Percentiles rank a stretch among this genome's conserved stretches.
These are phyloP conservation scores for Choristoneura rosaceana DNA, from an alignment of 2,888 invertebrate species.

Conservation along the genomic window DNA sequence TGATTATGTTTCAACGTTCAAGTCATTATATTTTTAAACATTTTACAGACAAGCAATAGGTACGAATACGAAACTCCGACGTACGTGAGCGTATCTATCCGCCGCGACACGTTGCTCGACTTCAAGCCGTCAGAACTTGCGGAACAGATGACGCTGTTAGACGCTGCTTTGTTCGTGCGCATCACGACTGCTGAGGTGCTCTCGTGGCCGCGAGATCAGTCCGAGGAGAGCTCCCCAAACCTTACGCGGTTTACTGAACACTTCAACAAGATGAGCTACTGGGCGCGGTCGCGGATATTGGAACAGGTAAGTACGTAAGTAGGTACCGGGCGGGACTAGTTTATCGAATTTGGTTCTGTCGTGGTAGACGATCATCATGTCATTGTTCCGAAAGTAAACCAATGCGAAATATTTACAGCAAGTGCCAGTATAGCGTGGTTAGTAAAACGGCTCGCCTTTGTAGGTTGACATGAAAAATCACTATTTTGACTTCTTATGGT, in stretches of 20 bases:
- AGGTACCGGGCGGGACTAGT: no score
- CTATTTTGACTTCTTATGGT: no score
- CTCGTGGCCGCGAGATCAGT: slow-evolving; percentile 98
- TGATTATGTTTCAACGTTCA: neutral
- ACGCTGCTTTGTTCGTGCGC: slow-evolving; percentile 97
- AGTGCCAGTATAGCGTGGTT: no score
- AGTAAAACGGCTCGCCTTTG: no score
- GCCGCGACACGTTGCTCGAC: slow-evolving; percentile 90
- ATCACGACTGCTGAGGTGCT: slow-evolving; percentile 99
- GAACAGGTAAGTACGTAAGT: slow-evolving; percentile 84
- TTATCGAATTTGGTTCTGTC: neutral
- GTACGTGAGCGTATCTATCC: slow-evolving; percentile 74
- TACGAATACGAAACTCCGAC: slow-evolving; percentile 79
- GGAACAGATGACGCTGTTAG: slow-evolving; percentile 98
- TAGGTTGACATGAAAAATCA: no score
- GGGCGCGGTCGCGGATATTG: slow-evolving; percentile 97
- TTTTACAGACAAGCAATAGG: slow-evolving; percentile 66
- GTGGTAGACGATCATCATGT: no score
- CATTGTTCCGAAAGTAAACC: no score
- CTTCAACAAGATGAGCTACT: slow-evolving; percentile 99
- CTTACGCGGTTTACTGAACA: slow-evolving; percentile 98
- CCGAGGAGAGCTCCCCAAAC: slow-evolving; percentile 98
- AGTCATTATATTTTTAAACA: neutral
- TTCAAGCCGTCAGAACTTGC: slow-evolving; percentile 98
- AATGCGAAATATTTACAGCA: neutral